A percentile compares a stretch with the other conserved stretches of the same genome.
Evolutionary conservation across 2,113 vertebrate genomes (phyloP).

Genomic region (Vireo altiloquus): DNA sequence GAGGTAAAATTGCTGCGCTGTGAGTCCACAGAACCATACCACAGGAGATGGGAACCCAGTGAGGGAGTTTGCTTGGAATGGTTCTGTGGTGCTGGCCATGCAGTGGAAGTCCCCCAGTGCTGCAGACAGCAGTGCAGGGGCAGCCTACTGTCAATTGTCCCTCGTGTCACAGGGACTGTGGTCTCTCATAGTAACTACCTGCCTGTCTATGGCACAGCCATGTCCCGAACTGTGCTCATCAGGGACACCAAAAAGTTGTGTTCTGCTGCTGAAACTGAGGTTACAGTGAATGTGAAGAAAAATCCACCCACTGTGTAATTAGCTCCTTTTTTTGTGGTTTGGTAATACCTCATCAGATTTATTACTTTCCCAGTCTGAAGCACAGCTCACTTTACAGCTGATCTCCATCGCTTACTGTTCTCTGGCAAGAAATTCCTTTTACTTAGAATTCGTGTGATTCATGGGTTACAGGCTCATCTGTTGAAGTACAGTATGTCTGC

Average conservation of each 20-base stretch:
- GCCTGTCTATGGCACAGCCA: background rate
- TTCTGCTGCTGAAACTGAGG: background rate
- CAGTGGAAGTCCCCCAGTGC: background rate
- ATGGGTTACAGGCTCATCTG: background rate
- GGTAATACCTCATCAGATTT: background rate
- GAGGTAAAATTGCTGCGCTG: background rate
- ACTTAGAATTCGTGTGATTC: constrained; percentile 13
- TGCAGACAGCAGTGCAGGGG: background rate
- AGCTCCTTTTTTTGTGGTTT: background rate
- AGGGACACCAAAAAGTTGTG: background rate
- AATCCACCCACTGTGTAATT: background rate
- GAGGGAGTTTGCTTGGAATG: background rate
- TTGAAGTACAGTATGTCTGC: background rate
- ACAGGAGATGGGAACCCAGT: background rate
- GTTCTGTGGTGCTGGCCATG: accelerated
- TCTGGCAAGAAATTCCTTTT: background rate
- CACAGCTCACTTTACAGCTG: background rate
- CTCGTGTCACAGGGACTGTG: accelerated
- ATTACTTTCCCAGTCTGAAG: background rate
- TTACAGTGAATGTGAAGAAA: background rate
- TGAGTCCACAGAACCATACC: background rate
- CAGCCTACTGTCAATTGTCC: background rate
- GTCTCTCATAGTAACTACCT: background rate
- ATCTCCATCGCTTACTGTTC: background rate
- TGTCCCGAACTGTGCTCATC: background rate